Evolutionary conservation across 1,140 invertebrate genomes (phyloP).

Genomic region (Neodiprion fabricii): DNA sequence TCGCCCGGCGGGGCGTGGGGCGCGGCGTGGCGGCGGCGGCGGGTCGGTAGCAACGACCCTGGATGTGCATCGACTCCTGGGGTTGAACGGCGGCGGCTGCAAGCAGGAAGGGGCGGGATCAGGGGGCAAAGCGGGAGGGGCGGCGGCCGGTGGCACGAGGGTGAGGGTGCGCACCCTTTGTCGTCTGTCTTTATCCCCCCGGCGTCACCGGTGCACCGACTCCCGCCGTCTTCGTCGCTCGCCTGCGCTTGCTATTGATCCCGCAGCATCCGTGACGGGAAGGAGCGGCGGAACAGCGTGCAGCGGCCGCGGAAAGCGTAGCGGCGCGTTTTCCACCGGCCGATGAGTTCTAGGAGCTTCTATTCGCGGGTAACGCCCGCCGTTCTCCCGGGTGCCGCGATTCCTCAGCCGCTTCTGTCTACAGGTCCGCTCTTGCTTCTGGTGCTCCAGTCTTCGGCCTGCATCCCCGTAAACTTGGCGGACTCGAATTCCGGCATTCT

Average conservation of each 20-base stretch:
- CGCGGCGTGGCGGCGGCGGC: slow-evolving; percentile 22
- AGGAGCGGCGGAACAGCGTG: slow-evolving; percentile 60
- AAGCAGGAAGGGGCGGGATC: not conserved
- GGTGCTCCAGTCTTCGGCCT: no score
- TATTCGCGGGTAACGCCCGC: no score
- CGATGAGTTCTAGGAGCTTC: no score
- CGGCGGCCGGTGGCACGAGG: slow-evolving; percentile 25
- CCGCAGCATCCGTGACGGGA: slow-evolving; percentile 56
- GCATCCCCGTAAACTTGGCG: no score
- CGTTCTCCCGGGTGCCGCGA: no score
- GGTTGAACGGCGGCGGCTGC: slow-evolving; percentile 55
- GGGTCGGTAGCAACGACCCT: slow-evolving; percentile 63
- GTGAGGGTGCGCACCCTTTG: slow-evolving; percentile 17
- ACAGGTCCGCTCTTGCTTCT: no score
- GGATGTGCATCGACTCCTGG: slow-evolving; percentile 62
- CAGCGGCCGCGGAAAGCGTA: slow-evolving; percentile 15
- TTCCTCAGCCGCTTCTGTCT: no score
- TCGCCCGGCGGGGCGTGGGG: not conserved
- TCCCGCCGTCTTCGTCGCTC: slow-evolving; percentile 28
- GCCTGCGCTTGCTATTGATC: slow-evolving; percentile 61
- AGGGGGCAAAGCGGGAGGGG: slow-evolving; percentile 29
- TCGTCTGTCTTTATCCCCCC: slow-evolving; percentile 12
- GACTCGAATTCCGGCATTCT: no score
- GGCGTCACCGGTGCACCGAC: slow-evolving; percentile 28
- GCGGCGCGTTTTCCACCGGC: no score